Conservation (phyloP, 1,140 invertebrate species). For the Linepithema humile region DNA sequence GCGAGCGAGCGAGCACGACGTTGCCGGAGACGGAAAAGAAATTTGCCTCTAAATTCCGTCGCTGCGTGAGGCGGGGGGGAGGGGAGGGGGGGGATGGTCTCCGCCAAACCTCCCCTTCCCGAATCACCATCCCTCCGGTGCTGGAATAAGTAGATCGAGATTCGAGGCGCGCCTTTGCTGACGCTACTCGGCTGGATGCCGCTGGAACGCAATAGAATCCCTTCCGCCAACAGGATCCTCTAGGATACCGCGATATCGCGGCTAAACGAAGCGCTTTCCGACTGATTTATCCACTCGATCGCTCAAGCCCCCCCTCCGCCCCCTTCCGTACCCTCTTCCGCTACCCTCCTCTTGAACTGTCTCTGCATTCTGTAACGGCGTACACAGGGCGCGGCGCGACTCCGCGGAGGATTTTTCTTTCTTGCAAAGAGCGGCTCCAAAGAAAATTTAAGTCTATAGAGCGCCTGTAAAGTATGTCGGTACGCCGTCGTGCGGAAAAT, state of each 20-base stretch:
- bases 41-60: conserved; percentile 72
- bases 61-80: conserved; percentile 57
- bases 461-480: conserved; percentile 56
- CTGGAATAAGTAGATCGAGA: conserved; percentile 72
- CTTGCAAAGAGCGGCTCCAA: conserved; percentile 43
- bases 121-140: conserved; percentile 19
- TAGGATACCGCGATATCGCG: conserved; percentile 71
- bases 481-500: conserved; percentile 52
- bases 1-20: conserved; percentile 30
- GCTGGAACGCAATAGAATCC: conserved; percentile 73
- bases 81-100: conserved; percentile 34
- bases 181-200: conserved; percentile 69
- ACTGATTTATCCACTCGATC: conserved; percentile 72
- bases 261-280: conserved; percentile 74
- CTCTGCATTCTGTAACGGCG: conserved; percentile 45
- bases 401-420: conserved; percentile 55
- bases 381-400: conserved; percentile 29
- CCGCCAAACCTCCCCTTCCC: conserved; percentile 43
- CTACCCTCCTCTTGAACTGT: neutral
- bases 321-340: neutral
- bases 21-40: conserved; percentile 62
- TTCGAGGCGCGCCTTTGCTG: conserved; percentile 71
- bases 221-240: conserved; percentile 71
- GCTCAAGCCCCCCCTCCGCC: conserved; percentile 6
- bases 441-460: conserved; percentile 58